These are phyloP conservation scores for Anticlea derivata DNA, from an alignment of 2,888 invertebrate genomes.

Conservation along the genomic window DNA sequence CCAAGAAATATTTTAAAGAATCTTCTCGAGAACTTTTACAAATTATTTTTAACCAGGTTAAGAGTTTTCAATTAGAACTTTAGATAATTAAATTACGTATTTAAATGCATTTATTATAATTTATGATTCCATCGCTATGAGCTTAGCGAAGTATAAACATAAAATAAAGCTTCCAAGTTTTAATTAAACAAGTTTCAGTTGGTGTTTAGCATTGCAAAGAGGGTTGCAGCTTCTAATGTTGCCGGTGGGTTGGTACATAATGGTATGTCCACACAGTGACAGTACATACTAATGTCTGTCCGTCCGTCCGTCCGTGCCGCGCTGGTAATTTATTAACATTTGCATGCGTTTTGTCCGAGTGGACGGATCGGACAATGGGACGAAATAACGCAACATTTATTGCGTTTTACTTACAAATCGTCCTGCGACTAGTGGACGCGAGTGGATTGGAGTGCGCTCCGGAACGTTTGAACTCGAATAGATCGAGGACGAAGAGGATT, in stretches of 20 bases:
- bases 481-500: neutral
- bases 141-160: conserved; percentile 23
- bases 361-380: conserved; percentile 4
- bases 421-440: neutral
- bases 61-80: conserved; percentile 4
- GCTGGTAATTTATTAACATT: conserved; percentile 10
- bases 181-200: conserved; percentile 49
- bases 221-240: conserved; percentile 22
- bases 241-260: neutral
- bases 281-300: conserved; percentile 7
- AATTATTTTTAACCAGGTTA: conserved; percentile 8
- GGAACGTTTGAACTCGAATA: neutral
- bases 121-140: conserved; percentile 33
- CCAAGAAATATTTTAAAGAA: conserved; percentile 1
- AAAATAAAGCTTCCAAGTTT: conserved; percentile 37
- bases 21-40: neutral
- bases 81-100: conserved; percentile 18
- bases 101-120: conserved; percentile 33
- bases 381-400: conserved; percentile 1
- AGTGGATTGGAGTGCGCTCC: neutral
- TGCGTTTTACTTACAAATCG: conserved; percentile 2
- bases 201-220: conserved; percentile 46
- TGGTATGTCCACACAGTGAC: neutral
- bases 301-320: conserved; percentile 4
- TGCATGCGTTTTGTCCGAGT: conserved; percentile 8